Evolutionary conservation across 1,140 invertebrate species (phyloP).

Genomic region (Brachionus plicatilis): DNA sequence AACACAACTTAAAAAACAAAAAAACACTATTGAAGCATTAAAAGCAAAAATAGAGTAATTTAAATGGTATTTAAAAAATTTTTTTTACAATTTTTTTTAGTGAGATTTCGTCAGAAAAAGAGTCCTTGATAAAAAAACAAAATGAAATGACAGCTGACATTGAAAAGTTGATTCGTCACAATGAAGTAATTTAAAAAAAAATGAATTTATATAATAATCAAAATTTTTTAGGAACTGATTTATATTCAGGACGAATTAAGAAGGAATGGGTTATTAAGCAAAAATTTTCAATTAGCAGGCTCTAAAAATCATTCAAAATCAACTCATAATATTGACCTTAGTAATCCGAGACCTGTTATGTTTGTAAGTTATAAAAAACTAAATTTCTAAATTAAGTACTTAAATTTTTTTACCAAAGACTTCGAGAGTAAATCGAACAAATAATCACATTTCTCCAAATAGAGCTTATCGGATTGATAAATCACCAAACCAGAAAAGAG

Average conservation of each 20-base stretch:
- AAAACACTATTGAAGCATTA: slow-evolving; percentile 45
- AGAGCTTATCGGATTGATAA: neutral
- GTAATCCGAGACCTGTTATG: slow-evolving; percentile 18
- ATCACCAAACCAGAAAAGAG: slow-evolving; percentile 5
- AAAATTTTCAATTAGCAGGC: neutral
- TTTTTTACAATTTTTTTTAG: slow-evolving; percentile 42
- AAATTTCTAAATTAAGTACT: neutral
- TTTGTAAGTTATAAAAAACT: slow-evolving; percentile 15
- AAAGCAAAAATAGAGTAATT: slow-evolving; percentile 46
- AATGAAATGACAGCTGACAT: slow-evolving; percentile 54
- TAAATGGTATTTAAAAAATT: neutral
- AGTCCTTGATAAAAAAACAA: slow-evolving; percentile 46
- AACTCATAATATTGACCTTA: neutral
- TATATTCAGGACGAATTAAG: slow-evolving; percentile 9
- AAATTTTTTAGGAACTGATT: slow-evolving; percentile 9
- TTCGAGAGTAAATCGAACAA: neutral
- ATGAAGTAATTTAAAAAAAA: slow-evolving; percentile 46
- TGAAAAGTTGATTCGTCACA: slow-evolving; percentile 51
- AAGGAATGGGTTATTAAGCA: neutral
- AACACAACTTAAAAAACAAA: slow-evolving; percentile 48
- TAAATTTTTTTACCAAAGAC: neutral
- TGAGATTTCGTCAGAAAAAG: slow-evolving; percentile 47
- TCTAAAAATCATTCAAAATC: neutral
- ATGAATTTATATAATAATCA: neutral
- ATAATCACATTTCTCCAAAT: neutral